These are phyloP conservation scores for Dromas ardeola DNA, from an alignment of 2,113 vertebrate genomes.

Conservation along the genomic window DNA sequence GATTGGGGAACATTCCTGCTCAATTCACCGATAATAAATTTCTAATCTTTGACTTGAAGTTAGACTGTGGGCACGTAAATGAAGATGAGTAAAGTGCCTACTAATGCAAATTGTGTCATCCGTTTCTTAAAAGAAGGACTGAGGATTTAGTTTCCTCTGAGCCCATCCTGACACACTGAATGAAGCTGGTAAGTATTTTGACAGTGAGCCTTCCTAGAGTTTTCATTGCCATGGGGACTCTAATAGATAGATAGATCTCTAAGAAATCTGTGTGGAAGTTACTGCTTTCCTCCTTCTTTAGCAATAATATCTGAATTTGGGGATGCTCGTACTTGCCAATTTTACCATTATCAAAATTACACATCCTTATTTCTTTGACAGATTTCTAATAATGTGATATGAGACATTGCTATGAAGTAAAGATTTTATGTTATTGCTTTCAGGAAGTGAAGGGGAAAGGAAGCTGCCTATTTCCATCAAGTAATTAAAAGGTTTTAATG, in stretches of 20 bases:
- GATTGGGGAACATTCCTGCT: not conserved
- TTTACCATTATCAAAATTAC: not conserved
- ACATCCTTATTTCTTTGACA: not conserved
- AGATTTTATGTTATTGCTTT: not conserved
- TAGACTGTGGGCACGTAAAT: not conserved
- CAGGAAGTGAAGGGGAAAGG: not conserved
- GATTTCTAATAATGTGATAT: not conserved
- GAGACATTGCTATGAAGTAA: not conserved
- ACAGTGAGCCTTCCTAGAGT: not conserved
- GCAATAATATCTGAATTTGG: not conserved
- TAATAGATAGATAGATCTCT: not conserved
- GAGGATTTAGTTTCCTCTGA: not conserved
- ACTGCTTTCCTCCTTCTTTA: not conserved
- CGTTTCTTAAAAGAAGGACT: not conserved
- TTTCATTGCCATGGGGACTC: not conserved
- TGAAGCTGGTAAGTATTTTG: not conserved
- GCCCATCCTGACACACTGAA: not conserved
- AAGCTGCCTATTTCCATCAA: not conserved
- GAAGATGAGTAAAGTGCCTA: not conserved
- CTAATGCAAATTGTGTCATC: not conserved
- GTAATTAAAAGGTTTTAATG: not conserved
- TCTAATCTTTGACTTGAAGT: not conserved
- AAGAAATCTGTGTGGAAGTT: not conserved
- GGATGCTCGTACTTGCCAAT: not conserved
- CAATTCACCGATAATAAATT: not conserved